Conservation (phyloP, 2,888 invertebrate species). For the Sinotaia quadrata region DNA sequence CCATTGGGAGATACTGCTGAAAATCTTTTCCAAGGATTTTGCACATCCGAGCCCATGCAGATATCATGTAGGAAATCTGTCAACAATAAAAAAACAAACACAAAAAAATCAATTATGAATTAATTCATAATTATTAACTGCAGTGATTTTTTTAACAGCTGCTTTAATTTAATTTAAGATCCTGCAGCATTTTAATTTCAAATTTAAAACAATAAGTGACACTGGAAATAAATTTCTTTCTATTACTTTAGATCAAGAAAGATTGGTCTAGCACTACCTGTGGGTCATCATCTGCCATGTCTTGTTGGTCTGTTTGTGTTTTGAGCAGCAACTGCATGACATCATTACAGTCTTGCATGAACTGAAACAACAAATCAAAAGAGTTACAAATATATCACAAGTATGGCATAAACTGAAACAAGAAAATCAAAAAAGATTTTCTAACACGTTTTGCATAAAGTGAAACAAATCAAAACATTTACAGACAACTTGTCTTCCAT, state of each 20-base stretch:
- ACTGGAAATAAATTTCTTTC: too few species aligned
- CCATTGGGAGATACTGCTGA: constrained; percentile 91
- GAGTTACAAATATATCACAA: background rate
- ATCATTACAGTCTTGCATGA: constrained; percentile 91
- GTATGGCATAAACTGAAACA: background rate
- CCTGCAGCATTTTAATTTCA: too few species aligned
- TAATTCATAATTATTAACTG: background rate
- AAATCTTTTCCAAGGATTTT: constrained; percentile 90
- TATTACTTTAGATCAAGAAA: too few species aligned
- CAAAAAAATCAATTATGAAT: background rate
- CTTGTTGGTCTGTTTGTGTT: constrained; percentile 87
- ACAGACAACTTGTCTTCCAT: too few species aligned
- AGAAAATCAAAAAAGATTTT: too few species aligned
- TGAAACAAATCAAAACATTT: too few species aligned
- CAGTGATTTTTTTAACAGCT: too few species aligned
- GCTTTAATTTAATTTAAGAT: too few species aligned
- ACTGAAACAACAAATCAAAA: constrained; percentile 72
- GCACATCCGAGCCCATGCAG: constrained; percentile 99
- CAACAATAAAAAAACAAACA: constrained; percentile 23
- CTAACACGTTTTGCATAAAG: too few species aligned
- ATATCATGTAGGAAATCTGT: constrained; percentile 93
- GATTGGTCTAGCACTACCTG: too few species aligned
- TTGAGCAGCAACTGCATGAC: constrained; percentile 95
- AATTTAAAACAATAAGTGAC: too few species aligned
- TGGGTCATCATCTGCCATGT: constrained; percentile 92